Evolutionary conservation across 2,888 invertebrate genomes (phyloP), one percentile per base, ranked within the genome.

Genomic region (Barypeithes pellucidus): DNA sequence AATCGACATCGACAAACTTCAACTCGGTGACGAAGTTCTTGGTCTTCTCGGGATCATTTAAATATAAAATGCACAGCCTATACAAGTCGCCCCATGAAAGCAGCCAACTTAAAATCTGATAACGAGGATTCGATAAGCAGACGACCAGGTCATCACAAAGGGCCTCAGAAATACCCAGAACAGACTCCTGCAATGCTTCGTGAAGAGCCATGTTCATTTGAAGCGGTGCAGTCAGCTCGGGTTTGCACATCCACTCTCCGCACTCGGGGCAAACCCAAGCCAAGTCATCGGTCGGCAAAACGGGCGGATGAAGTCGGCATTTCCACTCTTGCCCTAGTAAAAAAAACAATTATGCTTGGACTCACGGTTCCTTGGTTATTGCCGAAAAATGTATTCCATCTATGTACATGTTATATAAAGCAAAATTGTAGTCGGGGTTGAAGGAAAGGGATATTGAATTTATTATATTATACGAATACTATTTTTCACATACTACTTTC

Each of bases 1-100:
- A 93, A 83, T 93, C 93, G 39, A 94, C 89, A 80, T 93, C 92
- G 1, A 94, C 87, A 82, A 90, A 93, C 81, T 92, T 92, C n/a
- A 94, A 87, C 82, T 93, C 93, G 0, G 91, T 92, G 45, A 91
- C 90, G 16, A 91, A 87, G 50, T 91, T 90, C 47, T 91, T 89
- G 18, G 91, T 92, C 62, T 91, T 90, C 72, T 88, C 87, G 3
- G 88, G 88, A 77, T 89, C 87, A 72, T 89, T 87, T 39, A 90
- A 80, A 79, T 90, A 90, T 77, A 88, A 86, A 72, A 88, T 86
- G 82, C 90, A 91, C n/a, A 89, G 82, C n/a, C 84, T 79, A 66
- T 88, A 87, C 63, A 91, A 82, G 76, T 90, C 88, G 50, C 84
- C 83, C 90, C 91, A 91, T 39, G 88, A 87, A 11, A 91, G 87